Percentiles rank a stretch among this genome's conserved stretches.
phyloP scores from a whole-genome alignment of 2,113 vertebrate genomes.

The Cavia aperea region DNA sequence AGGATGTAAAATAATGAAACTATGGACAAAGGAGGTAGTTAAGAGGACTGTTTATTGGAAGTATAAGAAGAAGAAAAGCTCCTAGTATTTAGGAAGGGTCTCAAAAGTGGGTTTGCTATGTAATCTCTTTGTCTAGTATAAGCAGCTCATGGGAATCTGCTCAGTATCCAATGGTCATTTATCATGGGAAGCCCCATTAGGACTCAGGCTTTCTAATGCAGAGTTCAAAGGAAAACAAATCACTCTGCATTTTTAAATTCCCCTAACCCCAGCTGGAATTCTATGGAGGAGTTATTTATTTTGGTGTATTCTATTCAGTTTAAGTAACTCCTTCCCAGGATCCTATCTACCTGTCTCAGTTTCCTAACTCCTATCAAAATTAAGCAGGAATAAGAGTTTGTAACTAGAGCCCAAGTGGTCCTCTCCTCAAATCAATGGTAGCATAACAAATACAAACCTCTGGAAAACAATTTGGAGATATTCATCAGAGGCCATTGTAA shows the following conservation, averaged over 20 bases:
- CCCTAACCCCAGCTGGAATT: background rate
- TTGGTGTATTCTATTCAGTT: background rate
- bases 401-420: background rate
- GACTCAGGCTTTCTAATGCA: background rate
- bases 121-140: background rate
- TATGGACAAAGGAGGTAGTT: background rate
- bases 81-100: background rate
- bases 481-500: background rate
- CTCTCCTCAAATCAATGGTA: background rate
- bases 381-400: background rate
- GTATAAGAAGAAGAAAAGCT: background rate
- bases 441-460: background rate
- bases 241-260: background rate
- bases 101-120: background rate
- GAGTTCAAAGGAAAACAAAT: background rate
- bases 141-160: background rate
- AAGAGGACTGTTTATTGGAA: background rate
- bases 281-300: background rate
- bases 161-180: background rate
- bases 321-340: background rate
- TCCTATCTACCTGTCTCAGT: background rate
- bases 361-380: background rate
- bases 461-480: slow-evolving; percentile 12
- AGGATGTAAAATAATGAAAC: background rate
- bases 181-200: background rate